phyloP scores from a whole-genome alignment of 2,888 invertebrate genomes.

The Lacanobia wlatinum region DNA sequence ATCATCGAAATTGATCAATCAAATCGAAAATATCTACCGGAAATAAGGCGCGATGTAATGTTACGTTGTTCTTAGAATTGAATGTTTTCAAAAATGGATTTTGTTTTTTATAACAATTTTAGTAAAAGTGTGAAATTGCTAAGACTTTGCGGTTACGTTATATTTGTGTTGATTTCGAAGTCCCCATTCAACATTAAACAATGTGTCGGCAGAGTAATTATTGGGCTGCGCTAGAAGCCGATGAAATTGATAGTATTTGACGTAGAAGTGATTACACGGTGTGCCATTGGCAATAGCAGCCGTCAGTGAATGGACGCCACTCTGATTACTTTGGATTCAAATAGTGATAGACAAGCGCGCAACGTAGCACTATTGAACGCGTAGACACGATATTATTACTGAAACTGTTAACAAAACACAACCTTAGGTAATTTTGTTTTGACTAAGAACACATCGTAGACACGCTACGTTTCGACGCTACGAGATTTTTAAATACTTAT shows the following conservation, averaged over 20 bases:
- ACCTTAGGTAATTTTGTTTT: not conserved
- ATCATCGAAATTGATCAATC: slow-evolving; percentile 90
- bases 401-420: not conserved
- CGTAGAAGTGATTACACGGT: slow-evolving; percentile 65
- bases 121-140: slow-evolving; percentile 63
- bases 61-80: slow-evolving; percentile 82
- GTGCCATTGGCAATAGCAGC: slow-evolving; percentile 67
- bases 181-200: slow-evolving; percentile 27
- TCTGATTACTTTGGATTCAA: slow-evolving; percentile 79
- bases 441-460: slow-evolving; percentile 3
- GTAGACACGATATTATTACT: slow-evolving; percentile 31
- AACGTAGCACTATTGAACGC: slow-evolving; percentile 54
- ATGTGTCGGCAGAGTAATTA: slow-evolving; percentile 56
- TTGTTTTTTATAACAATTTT: slow-evolving; percentile 59
- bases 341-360: slow-evolving; percentile 75
- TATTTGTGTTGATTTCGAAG: slow-evolving; percentile 25
- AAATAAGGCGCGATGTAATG: slow-evolving; percentile 88
- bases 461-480: slow-evolving; percentile 2
- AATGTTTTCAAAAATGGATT: slow-evolving; percentile 78
- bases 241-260: slow-evolving; percentile 67
- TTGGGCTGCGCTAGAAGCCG: slow-evolving; percentile 40
- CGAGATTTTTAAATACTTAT: not conserved
- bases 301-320: slow-evolving; percentile 73
- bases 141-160: slow-evolving; percentile 19
- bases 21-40: slow-evolving; percentile 88